Evolutionary conservation across 2,797 vertebrate species (phyloP).

Genomic region (Typhlichthys eigenmanni): DNA sequence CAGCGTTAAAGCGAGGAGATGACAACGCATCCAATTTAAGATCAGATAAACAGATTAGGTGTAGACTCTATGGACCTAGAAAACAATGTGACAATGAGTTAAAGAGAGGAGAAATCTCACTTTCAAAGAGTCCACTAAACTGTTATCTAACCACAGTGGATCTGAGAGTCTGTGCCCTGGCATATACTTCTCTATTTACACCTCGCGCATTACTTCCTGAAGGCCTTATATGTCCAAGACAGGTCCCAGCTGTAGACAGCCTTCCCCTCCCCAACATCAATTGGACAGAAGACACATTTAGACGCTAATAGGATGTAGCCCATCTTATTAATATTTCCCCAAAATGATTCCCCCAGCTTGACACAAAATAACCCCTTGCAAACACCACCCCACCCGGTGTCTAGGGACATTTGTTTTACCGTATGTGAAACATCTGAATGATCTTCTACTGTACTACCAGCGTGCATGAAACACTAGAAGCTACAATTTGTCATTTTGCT

Average conservation of each 20-base stretch:
- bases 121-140: constrained; percentile 86
- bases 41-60: constrained; percentile 97
- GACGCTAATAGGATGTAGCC: constrained; percentile 16
- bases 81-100: constrained; percentile 85
- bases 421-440: not conserved
- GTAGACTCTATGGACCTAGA: constrained; percentile 80
- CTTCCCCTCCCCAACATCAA: constrained; percentile 42
- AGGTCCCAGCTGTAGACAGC: constrained; percentile 33
- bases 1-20: constrained; percentile 88
- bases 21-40: constrained; percentile 91
- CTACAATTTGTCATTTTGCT: too few relatives aligned
- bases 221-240: constrained; percentile 33
- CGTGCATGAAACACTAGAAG: too few relatives aligned
- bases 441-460: not conserved
- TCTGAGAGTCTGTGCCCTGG: constrained; percentile 74
- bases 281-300: constrained; percentile 28
- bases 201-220: constrained; percentile 56
- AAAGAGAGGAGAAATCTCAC: constrained; percentile 81
- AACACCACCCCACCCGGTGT: not conserved
- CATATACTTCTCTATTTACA: constrained; percentile 80
- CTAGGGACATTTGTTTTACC: not conserved
- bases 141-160: constrained; percentile 83
- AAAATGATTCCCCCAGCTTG: constrained; percentile 1
- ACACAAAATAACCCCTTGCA: not conserved
- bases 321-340: constrained; percentile 11